phyloP scores from a whole-genome alignment of 2,797 vertebrate species.

The Cacajao melanocephalus region DNA sequence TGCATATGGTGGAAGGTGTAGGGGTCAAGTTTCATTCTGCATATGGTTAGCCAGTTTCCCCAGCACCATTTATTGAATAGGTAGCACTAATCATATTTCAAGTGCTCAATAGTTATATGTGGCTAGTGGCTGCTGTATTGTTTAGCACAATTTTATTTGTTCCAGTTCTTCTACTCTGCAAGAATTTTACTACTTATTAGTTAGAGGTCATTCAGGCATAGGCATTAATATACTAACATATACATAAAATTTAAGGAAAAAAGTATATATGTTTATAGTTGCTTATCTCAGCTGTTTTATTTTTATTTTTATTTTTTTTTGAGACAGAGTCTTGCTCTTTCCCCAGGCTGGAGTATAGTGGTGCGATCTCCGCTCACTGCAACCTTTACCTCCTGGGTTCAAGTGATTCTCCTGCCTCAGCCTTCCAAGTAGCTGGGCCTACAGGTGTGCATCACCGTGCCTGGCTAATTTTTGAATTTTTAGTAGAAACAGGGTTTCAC shows the following conservation, averaged over 20 bases:
- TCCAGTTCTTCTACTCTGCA: neutral
- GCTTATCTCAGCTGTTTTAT: neutral
- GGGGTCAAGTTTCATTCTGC: neutral
- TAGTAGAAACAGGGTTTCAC: too few relatives aligned
- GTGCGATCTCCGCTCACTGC: too few relatives aligned
- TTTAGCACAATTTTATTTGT: neutral
- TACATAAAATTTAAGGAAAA: neutral
- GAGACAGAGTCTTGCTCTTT: too few relatives aligned
- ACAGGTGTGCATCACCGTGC: too few relatives aligned
- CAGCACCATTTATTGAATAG: neutral
- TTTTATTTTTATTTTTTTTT: too few relatives aligned
- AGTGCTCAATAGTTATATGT: neutral
- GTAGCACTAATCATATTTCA: neutral
- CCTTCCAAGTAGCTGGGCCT: too few relatives aligned
- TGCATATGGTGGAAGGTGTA: neutral
- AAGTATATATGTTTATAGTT: neutral
- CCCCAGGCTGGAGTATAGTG: too few relatives aligned
- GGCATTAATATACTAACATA: neutral
- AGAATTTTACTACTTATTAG: neutral
- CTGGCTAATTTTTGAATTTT: too few relatives aligned
- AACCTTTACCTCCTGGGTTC: too few relatives aligned
- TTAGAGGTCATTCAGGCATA: neutral
- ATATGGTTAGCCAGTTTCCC: neutral
- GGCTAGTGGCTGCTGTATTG: neutral
- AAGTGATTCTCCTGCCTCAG: too few relatives aligned